Base-by-base conservation (phyloP, 2,113 vertebrate genomes). In the Stictonetta naevosa region DNA sequence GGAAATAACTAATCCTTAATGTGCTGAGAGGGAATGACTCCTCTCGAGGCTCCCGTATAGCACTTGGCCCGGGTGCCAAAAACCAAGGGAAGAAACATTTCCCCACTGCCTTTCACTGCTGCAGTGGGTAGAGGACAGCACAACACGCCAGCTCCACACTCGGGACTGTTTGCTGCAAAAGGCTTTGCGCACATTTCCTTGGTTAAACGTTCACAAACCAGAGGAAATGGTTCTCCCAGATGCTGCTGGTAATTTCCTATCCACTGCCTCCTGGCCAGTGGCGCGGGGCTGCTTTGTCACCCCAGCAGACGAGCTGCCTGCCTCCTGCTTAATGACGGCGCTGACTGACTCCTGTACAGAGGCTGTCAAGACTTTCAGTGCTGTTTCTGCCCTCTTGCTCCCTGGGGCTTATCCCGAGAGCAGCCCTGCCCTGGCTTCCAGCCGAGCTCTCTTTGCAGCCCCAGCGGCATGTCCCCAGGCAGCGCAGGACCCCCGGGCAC, bases 1-100 rank as follows among this genome's bases (percentile, higher is more conserved):
- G 94, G 92, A 97, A 97, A 96, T 84, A 96, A 94, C 90, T 97
- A 97, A 97, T 96, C 93, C 89, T 83, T 93, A 90, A 96, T 88
- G 83, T 60, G 83, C 86, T 82, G 91, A 96, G 86, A 96, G 96
- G 92, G 85, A 97, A 97, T 96, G 95, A 94, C 66, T 93, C 88
- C 84, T 89, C 88, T 95, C 80, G 34, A 56, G 80, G 90, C 90
- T 95, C 90, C 91, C 91, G 58, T 48, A 15, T 86, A 78, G 95
- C 55, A 80, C 66, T 95, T 53, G 73, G 92, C 67, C 77, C 0
- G 0, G 55, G 83, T 81, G 69, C 88, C 78, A 91, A 93, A 97
- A 96, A 75, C 13, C 62, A 53, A 46, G n/a, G 26, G 86, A 79
- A 86, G 92, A 94, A 95, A 88, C 84, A 82, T 8, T 88, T 55